Base-by-base conservation (phyloP, 53 echinoderm and acorn worm species). In the Patiria pectinifera region DNA sequence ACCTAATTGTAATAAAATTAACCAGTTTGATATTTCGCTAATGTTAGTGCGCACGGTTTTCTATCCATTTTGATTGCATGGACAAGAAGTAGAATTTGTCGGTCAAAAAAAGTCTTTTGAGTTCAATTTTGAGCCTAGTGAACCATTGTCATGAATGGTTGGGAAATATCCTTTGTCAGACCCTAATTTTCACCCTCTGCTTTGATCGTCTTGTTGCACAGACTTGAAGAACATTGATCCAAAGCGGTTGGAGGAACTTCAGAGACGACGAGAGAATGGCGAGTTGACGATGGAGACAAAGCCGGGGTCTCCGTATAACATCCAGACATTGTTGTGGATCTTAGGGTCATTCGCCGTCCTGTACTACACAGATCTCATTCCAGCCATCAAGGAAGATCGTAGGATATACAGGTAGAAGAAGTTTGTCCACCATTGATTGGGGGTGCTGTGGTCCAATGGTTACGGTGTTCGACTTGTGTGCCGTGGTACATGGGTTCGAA, bases 291-390 rank as follows among this genome's bases (percentile, higher is more conserved):
- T 86, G 13, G 87, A 92, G 66, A 93, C 89, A 23, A 92, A 88
- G 72, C 93, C 94, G 44, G 72, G 62, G 24, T 95, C 96, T 13
- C 98, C 95, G 13, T 96, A 93, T 92, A 97, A 95, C 88, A 26
- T 96, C 2, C 96, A 96, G 60, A 98, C 95, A 21, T 11, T 96
- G 47, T 53, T 98, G 82, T 98, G 98, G 98, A 95, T 98, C 21
- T 80, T 97, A 11, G 96, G 93, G 12, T 92, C 96, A 18, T 85
- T 95, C 76, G 95, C 93, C 11, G 80, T 98, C 16, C 95, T 96
- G 62, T 96, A 96, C 83, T 95, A 94, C 89, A 98, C 98, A 12
- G 95, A 98, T 82, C 93, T 98, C 71, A 82, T 96, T 8, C 94
- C 94, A 45, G 93, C 93, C 48, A 81, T 98, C 59, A 81, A 87